Evolutionary conservation across 2,888 invertebrate species (phyloP), one percentile per base, ranked within the genome.

Genomic region (Tenthredo livida): DNA sequence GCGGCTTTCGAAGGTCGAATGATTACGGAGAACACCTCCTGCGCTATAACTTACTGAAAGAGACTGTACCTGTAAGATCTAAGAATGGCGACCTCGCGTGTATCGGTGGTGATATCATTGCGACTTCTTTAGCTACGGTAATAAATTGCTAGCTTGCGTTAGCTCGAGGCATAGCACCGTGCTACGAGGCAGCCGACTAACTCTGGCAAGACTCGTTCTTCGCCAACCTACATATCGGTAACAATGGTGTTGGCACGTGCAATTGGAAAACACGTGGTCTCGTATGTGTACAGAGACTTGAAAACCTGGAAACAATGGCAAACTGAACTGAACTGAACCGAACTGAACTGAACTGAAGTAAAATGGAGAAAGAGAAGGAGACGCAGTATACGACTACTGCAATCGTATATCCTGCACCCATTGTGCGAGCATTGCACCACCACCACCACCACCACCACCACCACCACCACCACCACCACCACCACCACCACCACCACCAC

Each of bases 251-350:
- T 61, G 80, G 58, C 80, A 80, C 61, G 80, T 80, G 80, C 80
- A 80, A 61, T 80, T 61, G 78, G 61, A 80, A 80, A 80, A 80
- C 80, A 80, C 80, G 80, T 80, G 80, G 80, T 80, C 40, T 43
- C 33, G 29, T 33, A 5, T 67, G 67, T 25, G 50, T 77, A 50
- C 77, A 47, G 47, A 77, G 33, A 17, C 47, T 50, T 40, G 73
- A 73, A 73, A 73, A 54, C 54, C 29, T 77, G 77, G 50, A 77
- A 77, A 77, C 77, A 77, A 77, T 77, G 77, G 73, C 17, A 17
- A 70, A 40, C 33, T n/a, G n/a, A 70, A 25, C n/a, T 25, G 47
- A 12, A 21, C 65, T 65, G 29, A 29, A 65, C 65, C 17, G 15
- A 47, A 25, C 47, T 47, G 75, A 50, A 50, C 50, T 50, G 50